Evolutionary conservation across 2,888 invertebrate genomes (phyloP).

Genomic region (Calliphora vomitoria): DNA sequence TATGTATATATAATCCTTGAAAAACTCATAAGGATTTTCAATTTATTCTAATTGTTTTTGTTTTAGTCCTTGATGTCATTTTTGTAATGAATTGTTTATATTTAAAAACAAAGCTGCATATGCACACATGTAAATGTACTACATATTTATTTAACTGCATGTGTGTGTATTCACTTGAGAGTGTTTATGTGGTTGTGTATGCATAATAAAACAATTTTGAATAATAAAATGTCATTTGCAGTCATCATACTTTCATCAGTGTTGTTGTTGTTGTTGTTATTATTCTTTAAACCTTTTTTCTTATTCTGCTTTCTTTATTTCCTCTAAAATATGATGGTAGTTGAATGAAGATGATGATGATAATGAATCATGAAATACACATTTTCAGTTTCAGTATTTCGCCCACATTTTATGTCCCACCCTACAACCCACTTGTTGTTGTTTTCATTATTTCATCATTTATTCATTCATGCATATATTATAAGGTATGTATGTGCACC

Average conservation of each 20-base stretch:
- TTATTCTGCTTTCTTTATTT: background rate
- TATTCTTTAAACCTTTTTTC: background rate
- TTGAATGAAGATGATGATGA: background rate
- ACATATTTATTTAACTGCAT: background rate
- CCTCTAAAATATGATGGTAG: background rate
- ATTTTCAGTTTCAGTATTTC: background rate
- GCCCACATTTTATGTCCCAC: conserved; percentile 30
- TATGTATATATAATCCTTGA: background rate
- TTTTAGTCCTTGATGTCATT: conserved; percentile 30
- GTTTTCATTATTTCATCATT: background rate
- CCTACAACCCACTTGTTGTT: conserved; percentile 40
- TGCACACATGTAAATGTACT: background rate
- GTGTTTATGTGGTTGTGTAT: background rate
- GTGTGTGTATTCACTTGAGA: background rate
- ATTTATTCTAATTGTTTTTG: conserved; percentile 18
- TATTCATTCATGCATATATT: background rate
- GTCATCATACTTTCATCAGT: conserved; percentile 8
- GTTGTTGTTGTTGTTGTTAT: background rate
- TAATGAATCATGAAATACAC: conserved; percentile 35
- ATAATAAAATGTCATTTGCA: conserved; percentile 35
- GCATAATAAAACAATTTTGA: conserved; percentile 13
- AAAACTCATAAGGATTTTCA: conserved; percentile 7
- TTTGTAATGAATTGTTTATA: conserved; percentile 15
- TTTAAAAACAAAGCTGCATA: background rate
- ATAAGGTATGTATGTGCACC: too few species aligned